Conservation (phyloP, 1,140 invertebrate genomes). For the Pantala flavescens region DNA sequence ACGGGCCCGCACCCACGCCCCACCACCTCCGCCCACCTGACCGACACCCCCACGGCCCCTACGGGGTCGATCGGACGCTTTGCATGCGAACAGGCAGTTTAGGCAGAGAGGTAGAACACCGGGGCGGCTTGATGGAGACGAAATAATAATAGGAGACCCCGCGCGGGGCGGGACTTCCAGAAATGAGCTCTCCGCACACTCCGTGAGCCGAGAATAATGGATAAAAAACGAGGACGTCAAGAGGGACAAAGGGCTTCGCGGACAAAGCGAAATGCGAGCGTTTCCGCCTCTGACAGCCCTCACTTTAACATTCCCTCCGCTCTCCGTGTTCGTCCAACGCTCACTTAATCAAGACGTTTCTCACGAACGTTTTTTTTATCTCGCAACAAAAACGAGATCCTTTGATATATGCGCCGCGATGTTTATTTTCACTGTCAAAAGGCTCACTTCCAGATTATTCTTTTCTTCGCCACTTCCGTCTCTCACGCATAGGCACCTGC, state of each 20-base stretch:
- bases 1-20: not conserved
- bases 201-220: not conserved
- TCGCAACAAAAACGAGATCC: no score
- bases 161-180: no score
- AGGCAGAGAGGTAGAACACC: not conserved
- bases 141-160: not conserved
- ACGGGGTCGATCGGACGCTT: not conserved
- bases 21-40: not conserved
- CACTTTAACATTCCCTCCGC: not conserved
- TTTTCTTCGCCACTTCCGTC: no score
- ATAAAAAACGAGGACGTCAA: not conserved
- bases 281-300: not conserved
- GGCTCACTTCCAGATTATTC: no score
- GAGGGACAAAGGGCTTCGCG: not conserved
- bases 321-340: not conserved
- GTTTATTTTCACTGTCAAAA: no score
- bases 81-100: not conserved
- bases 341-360: conserved; percentile 9
- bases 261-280: not conserved
- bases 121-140: not conserved
- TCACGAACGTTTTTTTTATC: not conserved
- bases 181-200: no score
- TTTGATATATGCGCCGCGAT: no score
- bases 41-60: not conserved
- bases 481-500: no score